These are phyloP conservation scores for Okamejei kenojei DNA, from an alignment of 2,797 vertebrate species.

Conservation along the genomic window DNA sequence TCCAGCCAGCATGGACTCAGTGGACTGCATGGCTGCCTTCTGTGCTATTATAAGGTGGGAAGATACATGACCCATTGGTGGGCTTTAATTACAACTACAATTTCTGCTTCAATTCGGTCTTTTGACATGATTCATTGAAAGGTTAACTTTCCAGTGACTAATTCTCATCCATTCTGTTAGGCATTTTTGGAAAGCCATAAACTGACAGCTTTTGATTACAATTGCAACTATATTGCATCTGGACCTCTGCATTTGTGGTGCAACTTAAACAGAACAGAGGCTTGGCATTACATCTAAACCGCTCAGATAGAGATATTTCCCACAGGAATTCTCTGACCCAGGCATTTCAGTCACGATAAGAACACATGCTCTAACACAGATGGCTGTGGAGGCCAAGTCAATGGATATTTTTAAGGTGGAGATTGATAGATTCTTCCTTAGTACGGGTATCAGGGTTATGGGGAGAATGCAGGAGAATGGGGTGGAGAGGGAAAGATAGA, in stretches of 20 bases:
- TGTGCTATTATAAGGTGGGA: no score
- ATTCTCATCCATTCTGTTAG: not conserved
- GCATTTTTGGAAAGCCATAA: not conserved
- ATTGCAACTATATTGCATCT: not conserved
- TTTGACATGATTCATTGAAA: not conserved
- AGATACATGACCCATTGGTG: not conserved
- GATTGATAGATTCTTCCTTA: no score
- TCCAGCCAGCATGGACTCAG: no score
- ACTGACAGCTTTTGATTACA: not conserved
- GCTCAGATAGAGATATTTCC: no score
- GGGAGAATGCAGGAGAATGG: no score
- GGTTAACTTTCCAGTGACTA: not conserved
- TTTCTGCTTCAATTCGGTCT: not conserved
- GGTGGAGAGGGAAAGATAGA: no score
- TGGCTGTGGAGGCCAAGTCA: not conserved
- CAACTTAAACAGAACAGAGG: not conserved
- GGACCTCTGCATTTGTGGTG: not conserved
- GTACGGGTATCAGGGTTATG: no score
- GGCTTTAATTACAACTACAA: not conserved
- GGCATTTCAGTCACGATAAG: not conserved
- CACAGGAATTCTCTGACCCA: not conserved
- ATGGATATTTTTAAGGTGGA: no score
- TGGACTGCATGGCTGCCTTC: no score
- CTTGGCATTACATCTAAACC: not conserved
- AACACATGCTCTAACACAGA: not conserved